These are phyloP conservation scores for Bombus balteatus DNA, from an alignment of 1,140 invertebrate species.

Conservation along the genomic window DNA sequence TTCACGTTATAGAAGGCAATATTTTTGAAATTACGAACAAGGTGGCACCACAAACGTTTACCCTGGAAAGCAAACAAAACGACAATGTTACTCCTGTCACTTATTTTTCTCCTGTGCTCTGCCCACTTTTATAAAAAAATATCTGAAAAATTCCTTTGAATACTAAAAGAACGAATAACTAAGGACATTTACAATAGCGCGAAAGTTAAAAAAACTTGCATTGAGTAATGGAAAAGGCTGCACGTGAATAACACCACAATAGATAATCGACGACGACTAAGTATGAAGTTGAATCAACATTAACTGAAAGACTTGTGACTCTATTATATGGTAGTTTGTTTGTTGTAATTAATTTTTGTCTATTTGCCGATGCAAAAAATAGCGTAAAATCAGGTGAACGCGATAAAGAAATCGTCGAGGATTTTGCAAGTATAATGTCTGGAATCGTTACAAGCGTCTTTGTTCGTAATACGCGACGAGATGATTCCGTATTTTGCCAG, in stretches of 20 bases:
- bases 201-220: background rate
- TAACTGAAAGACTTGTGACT: background rate
- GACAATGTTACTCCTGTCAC: no score
- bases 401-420: background rate
- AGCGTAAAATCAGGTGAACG: background rate
- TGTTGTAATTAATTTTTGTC: background rate
- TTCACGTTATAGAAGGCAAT: no score
- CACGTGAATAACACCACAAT: background rate
- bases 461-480: background rate
- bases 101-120: no score
- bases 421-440: conserved; percentile 38
- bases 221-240: rapidly evolving
- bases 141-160: background rate
- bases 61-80: no score
- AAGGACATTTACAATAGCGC: background rate
- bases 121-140: no score
- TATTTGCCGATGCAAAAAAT: background rate
- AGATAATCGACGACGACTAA: no score
- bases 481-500: background rate
- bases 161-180: background rate
- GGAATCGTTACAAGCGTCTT: background rate
- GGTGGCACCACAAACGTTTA: no score
- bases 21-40: no score
- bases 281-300: background rate
- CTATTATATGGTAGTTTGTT: background rate